A percentile compares a stretch with the other conserved stretches of the same genome.
These are phyloP conservation scores for Heterodera carotae DNA, from an alignment of 1,140 invertebrate genomes.

Conservation along the genomic window DNA sequence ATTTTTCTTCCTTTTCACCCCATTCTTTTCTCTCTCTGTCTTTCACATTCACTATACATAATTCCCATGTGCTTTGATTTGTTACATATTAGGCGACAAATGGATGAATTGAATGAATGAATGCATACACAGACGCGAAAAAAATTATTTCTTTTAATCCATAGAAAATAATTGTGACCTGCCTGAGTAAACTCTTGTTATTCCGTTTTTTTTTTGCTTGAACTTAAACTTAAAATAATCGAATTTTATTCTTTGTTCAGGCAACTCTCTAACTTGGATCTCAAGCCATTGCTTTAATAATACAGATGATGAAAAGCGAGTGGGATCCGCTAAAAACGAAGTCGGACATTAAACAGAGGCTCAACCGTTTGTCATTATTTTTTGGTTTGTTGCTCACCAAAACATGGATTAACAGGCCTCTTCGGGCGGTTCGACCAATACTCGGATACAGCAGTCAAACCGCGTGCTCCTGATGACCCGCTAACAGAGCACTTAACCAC, in stretches of 20 bases:
- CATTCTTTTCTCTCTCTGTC: constrained; percentile 7
- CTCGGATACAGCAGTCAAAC: constrained; percentile 19
- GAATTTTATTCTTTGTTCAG: background rate
- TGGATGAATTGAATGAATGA: background rate
- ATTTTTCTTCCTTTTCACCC: background rate
- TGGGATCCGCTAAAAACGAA: constrained; percentile 5
- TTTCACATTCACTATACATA: background rate
- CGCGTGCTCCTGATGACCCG: background rate
- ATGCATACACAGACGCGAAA: background rate
- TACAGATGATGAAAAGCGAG: constrained; percentile 26
- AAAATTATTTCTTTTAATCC: too few relatives aligned
- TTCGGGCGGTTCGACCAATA: constrained; percentile 25
- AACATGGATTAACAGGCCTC: constrained; percentile 10
- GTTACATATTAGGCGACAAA: background rate
- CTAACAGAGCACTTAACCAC: background rate
- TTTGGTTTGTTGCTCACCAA: background rate
- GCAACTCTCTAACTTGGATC: background rate
- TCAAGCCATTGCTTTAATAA: background rate
- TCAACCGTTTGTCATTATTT: constrained; percentile 26
- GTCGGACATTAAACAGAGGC: constrained; percentile 29
- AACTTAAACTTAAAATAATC: background rate
- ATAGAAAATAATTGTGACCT: too few relatives aligned
- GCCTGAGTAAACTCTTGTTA: background rate
- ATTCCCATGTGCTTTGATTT: constrained; percentile 10
- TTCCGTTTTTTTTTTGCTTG: too few relatives aligned